Evolutionary conservation across 2,797 vertebrate genomes (phyloP), one percentile per base, ranked within the genome.

Genomic region (Babyrousa celebensis): DNA sequence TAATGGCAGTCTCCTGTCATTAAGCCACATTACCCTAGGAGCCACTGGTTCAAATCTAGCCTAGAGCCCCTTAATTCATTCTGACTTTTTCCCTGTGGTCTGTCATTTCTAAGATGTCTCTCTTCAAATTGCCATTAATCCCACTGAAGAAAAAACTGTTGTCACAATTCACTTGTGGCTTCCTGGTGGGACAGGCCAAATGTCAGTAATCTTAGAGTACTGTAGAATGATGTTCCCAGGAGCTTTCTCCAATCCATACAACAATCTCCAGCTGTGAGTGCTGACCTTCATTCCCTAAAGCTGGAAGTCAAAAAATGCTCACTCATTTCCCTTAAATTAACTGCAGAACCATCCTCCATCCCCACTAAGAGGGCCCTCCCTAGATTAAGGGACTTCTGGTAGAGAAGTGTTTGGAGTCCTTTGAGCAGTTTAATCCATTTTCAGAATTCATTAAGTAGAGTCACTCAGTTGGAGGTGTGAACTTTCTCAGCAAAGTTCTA

Each of bases 71-170:
- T 0, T 79, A 75, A 52, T 87, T 96, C 95, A 83, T 54, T 95
- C 56, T 60, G 11, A 77, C 58, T 74, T 21, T 60, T 2, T 29
- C 62, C 88, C 60, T 87, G 56, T 78, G 8, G 60, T 85, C 20
- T 91, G 52, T 1, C 1, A 70, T 27, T 96, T 95, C 67, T 54
- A 86, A 83, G 65, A 74, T 78, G 94, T 86, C 90, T 92, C 56
- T 93, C 79, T 96, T 93, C 86, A 65, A 74, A 72, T 96, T 93
- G n/a, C 36, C 87, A 71, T 93, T 96, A 89, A 97, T 96, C 32
- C 93, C 70, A 43, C 6, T 56, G 56, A 92, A 86, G 17, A 86
- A 94, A 97, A 4, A 12, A 12, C 7, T 54, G 29, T 32, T 18
- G 0, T 92, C 75, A 83, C 32, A 89, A 97, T 95, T 94, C 87